These are phyloP conservation scores for Ptychoptera albimana DNA, from an alignment of 2,888 invertebrate species.

Conservation along the genomic window DNA sequence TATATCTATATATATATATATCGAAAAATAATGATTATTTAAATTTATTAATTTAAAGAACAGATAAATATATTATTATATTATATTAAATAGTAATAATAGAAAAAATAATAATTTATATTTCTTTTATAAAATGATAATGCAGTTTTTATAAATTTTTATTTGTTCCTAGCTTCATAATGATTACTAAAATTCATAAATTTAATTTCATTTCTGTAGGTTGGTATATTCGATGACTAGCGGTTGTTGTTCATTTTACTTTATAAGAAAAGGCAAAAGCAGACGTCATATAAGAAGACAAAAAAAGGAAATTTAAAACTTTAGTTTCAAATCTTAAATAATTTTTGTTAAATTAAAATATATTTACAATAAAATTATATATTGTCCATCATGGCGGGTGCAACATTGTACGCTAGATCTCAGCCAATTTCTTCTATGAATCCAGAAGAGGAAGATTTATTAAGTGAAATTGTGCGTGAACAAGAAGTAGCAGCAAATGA, in stretches of 20 bases:
- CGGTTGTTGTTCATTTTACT: slow-evolving; percentile 15
- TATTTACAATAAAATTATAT: slow-evolving; percentile 19
- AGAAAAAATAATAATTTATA: too few species aligned
- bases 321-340: slow-evolving; percentile 1
- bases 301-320: neutral
- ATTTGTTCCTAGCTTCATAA: too few species aligned
- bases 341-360: slow-evolving; percentile 5
- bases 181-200: neutral
- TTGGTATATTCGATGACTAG: slow-evolving; percentile 25
- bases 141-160: too few species aligned
- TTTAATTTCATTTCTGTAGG: neutral
- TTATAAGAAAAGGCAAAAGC: slow-evolving; percentile 4
- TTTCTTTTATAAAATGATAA: too few species aligned
- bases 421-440: slow-evolving; percentile 58
- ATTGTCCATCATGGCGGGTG: slow-evolving; percentile 55
- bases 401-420: slow-evolving; percentile 76
- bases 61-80: too few species aligned
- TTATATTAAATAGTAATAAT: too few species aligned
- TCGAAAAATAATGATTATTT: too few species aligned
- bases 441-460: slow-evolving; percentile 57
- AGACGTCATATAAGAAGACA: neutral
- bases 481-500: slow-evolving; percentile 64
- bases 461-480: slow-evolving; percentile 63
- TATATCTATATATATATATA: too few species aligned
- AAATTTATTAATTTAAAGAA: too few species aligned